Percentiles rank a stretch among this genome's conserved stretches.
Conservation (phyloP, 2,797 vertebrate genomes). For the Sphenodon punctatus region DNA sequence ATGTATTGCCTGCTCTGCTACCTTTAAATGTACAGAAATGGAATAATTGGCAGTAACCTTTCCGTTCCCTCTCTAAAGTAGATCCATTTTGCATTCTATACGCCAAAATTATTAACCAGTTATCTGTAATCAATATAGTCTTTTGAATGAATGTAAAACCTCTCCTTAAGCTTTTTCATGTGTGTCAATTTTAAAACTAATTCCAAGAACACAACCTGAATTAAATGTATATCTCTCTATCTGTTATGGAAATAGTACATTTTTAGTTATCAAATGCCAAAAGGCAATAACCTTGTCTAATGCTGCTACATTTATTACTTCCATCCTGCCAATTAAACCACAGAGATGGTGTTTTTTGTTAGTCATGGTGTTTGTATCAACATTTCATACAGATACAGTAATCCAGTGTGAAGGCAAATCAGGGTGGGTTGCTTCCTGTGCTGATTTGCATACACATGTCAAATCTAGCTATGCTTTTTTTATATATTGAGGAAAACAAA, state of each 20-base stretch:
- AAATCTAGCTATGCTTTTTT: conserved; percentile 60
- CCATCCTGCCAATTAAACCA: conserved; percentile 63
- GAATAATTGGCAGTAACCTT: background rate
- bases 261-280: conserved; percentile 24
- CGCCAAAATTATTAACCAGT: background rate
- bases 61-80: background rate
- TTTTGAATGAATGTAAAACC: background rate
- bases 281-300: conserved; percentile 33
- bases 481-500: conserved; percentile 67
- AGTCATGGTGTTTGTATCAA: conserved; percentile 59
- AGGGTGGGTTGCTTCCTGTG: background rate
- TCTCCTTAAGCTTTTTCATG: background rate
- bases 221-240: conserved; percentile 36
- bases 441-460: conserved; percentile 73
- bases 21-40: background rate
- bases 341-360: conserved; percentile 45
- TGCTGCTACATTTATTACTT: conserved; percentile 44
- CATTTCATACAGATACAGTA: conserved; percentile 51
- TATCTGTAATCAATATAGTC: background rate
- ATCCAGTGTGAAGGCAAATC: conserved; percentile 60
- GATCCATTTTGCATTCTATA: conserved; percentile 6
- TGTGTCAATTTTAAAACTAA: background rate
- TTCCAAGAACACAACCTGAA: background rate
- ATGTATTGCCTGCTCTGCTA: background rate
- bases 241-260: conserved; percentile 2